Percentiles rank a stretch among this genome's conserved stretches.
These are phyloP conservation scores for Kryphioiulus occultus DNA, from an alignment of 2,888 invertebrate genomes.

Conservation along the genomic window DNA sequence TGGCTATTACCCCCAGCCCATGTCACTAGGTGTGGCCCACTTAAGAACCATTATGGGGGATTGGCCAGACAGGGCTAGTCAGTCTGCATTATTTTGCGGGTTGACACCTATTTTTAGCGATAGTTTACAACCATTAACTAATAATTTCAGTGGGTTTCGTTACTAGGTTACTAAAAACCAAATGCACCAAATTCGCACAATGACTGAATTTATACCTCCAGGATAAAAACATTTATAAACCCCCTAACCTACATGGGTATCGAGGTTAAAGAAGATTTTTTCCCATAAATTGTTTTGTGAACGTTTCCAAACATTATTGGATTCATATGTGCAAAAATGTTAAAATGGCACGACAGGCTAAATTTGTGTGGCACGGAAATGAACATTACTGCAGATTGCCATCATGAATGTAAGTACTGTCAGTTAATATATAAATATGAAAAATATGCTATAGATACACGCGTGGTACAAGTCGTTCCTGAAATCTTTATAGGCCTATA, in stretches of 20 bases:
- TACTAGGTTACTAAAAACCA: no score
- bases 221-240: no score
- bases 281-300: no score
- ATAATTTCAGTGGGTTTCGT: no score
- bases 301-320: no score
- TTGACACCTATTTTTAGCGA: not conserved
- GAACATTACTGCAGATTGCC: no score
- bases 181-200: no score
- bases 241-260: no score
- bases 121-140: not conserved
- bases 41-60: not conserved
- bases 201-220: no score
- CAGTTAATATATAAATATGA: not conserved
- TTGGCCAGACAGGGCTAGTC: not conserved
- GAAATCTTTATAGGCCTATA: no score
- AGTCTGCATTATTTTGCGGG: not conserved
- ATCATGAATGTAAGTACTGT: no score
- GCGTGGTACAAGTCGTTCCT: not conserved
- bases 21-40: conserved; percentile 18
- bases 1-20: not conserved
- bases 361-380: not conserved
- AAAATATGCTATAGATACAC: not conserved
- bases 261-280: no score
- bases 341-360: not conserved
- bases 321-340: not conserved